Base-by-base conservation (phyloP, 2,888 invertebrate genomes). In the Drosophila barbarae region DNA sequence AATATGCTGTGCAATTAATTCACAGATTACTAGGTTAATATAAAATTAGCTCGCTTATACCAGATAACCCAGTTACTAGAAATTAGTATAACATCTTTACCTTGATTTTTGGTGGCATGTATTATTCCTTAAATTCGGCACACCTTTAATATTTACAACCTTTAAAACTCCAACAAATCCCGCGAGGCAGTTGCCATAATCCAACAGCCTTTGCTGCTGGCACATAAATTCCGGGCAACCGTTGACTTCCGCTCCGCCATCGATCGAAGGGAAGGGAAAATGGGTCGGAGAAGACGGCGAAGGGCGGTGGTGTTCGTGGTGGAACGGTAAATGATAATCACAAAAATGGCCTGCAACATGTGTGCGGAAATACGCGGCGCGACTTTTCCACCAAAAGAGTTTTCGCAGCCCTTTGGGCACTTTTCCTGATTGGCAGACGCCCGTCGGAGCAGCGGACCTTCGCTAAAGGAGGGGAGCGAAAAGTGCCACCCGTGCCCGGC, bases 361-460 rank as follows among this genome's bases (percentile, higher is more conserved):
- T 85, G 81, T 83, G 83, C 82, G 82, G 76, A 79, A 84, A 84
- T 81, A 76, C 84, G 68, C 69, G 80, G 52, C 83, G 80, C 85
- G 83, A 82, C 75, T 83, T 77, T 77, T 61, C 69, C 70, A 59
- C 73, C 70, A 79, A 76, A 79, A 81, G 79, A 74, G 79, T 74
- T 83, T 76, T 66, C 64, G 49, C 61, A 68, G 69, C 52, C 74
- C 72, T 65, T 77, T 61, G 61, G 71, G 77, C 80, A 79, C 83
- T 83, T 77, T 71, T 68, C 58, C 73, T 84, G 85, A 80, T 80
- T 80, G 79, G 83, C 64, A 56, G 74, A 42, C 74, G 68, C 50
- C 56, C 49, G 39, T 46, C 35, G 38, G 41, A 32, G 23, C 28
- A 23, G 39, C 18, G 0, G 30, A 39, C 28, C 36, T 53, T 39